phyloP scores from a whole-genome alignment of 2,797 vertebrate genomes.

The Acanthopagrus latus region DNA sequence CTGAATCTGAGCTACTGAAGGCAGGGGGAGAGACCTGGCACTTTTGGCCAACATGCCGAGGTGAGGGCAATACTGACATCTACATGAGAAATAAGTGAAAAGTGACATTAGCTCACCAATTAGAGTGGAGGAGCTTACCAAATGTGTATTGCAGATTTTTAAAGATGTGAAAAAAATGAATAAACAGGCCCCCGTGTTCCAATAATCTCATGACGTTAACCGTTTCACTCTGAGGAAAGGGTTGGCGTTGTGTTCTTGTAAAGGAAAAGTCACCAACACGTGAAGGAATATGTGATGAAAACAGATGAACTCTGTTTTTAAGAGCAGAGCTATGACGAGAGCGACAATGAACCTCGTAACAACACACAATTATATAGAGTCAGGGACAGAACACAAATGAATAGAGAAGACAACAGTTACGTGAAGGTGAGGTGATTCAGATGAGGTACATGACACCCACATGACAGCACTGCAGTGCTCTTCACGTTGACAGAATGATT shows the following conservation, averaged over 20 bases:
- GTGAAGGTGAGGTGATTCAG: slow-evolving; percentile 57
- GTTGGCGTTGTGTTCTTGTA: slow-evolving; percentile 59
- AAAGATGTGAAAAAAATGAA: not conserved
- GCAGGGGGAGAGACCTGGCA: slow-evolving; percentile 88
- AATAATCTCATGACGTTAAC: slow-evolving; percentile 37
- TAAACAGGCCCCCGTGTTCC: slow-evolving; percentile 22
- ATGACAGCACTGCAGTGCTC: not conserved
- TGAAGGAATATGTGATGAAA: slow-evolving; percentile 56
- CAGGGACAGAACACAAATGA: slow-evolving; percentile 67
- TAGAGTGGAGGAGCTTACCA: slow-evolving; percentile 51
- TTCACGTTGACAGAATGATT: not conserved
- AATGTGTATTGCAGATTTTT: slow-evolving; percentile 15
- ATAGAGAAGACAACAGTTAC: slow-evolving; percentile 55
- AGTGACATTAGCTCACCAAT: slow-evolving; percentile 74
- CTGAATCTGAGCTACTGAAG: slow-evolving; percentile 91
- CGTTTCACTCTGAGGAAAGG: slow-evolving; percentile 9
- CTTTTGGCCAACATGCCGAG: slow-evolving; percentile 90
- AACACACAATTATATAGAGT: slow-evolving; percentile 41
- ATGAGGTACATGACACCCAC: slow-evolving; percentile 13
- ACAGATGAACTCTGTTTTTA: slow-evolving; percentile 47
- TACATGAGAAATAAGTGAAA: slow-evolving; percentile 86
- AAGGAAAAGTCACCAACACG: slow-evolving; percentile 43
- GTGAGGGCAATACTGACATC: slow-evolving; percentile 89
- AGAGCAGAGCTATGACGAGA: slow-evolving; percentile 45
- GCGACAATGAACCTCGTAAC: slow-evolving; percentile 47